A percentile compares a stretch with the other conserved stretches of the same genome.
Conservation (phyloP, 53 echinoderm and acorn worm species). For the Holothuria leucospilota region DNA sequence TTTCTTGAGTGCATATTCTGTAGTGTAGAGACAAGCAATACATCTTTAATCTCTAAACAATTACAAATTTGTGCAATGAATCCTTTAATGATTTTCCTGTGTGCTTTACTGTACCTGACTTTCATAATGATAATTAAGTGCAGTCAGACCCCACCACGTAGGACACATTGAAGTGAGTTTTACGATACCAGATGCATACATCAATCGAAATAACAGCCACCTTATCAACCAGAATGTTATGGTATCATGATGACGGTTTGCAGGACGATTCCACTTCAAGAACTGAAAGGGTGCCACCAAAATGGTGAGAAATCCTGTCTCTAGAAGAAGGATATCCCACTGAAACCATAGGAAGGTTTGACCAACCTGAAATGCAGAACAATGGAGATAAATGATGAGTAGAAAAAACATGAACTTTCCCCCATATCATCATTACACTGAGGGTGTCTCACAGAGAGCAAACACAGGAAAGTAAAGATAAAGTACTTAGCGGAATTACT, state of each 20-base stretch:
- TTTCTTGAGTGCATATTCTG: too few species aligned
- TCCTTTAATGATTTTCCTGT: too few species aligned
- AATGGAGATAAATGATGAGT: background rate
- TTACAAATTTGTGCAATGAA: too few species aligned
- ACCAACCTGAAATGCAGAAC: slow-evolving; percentile 72
- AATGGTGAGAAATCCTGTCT: slow-evolving; percentile 92
- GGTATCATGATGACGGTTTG: slow-evolving; percentile 70
- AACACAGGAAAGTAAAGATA: too few species aligned
- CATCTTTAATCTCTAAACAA: too few species aligned
- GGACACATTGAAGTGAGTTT: slow-evolving; percentile 93
- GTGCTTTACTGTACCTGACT: slow-evolving; percentile 68
- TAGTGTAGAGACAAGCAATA: too few species aligned
- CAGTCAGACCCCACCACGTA: slow-evolving; percentile 98
- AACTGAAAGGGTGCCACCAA: slow-evolving; percentile 85
- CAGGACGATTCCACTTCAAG: slow-evolving; percentile 70
- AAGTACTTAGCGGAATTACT: too few species aligned
- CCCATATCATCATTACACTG: too few species aligned
- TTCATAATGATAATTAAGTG: slow-evolving; percentile 95
- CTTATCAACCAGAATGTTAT: slow-evolving; percentile 88
- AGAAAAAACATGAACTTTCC: too few species aligned
- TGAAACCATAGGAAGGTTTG: slow-evolving; percentile 98
- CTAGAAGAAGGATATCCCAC: slow-evolving; percentile 95
- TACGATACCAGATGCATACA: slow-evolving; percentile 97
- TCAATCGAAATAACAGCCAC: slow-evolving; percentile 91
- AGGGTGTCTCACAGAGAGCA: too few species aligned